phyloP scores from a whole-genome alignment of 1,140 invertebrate species.

The Pseudomyrmex concolor region DNA sequence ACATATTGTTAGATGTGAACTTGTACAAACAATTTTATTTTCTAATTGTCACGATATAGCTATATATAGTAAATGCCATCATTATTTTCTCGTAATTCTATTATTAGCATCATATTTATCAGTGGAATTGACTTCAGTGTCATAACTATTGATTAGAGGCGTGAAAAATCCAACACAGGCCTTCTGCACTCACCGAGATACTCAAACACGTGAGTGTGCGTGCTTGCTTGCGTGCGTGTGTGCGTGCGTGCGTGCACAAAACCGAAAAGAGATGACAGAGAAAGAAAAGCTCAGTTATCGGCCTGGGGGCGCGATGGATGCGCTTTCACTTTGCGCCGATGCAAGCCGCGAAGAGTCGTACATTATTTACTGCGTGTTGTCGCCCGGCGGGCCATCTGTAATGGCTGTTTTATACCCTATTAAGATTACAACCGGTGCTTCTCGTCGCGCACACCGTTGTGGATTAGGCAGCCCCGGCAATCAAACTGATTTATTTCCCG shows the following conservation, averaged over 20 bases:
- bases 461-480: conserved; percentile 66
- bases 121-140: conserved; percentile 21
- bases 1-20: no score
- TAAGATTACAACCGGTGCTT: conserved; percentile 79
- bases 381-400: conserved; percentile 83
- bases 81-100: no score
- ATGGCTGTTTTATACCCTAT: conserved; percentile 82
- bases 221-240: conserved; percentile 5
- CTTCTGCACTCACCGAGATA: neutral
- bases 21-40: no score
- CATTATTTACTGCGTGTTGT: conserved; percentile 81
- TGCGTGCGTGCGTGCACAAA: neutral
- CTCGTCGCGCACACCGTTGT: conserved; percentile 65
- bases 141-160: conserved; percentile 25
- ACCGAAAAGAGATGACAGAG: conserved; percentile 20
- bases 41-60: no score
- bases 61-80: no score
- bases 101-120: neutral
- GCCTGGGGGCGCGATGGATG: conserved; percentile 29
- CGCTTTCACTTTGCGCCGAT: conserved; percentile 22
- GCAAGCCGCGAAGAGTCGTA: conserved; percentile 53
- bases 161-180: conserved; percentile 47
- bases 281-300: conserved; percentile 59
- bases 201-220: neutral
- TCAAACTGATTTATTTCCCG: conserved; percentile 71